phyloP scores from a whole-genome alignment of 1,140 invertebrate genomes.

The Heliconius congener region DNA sequence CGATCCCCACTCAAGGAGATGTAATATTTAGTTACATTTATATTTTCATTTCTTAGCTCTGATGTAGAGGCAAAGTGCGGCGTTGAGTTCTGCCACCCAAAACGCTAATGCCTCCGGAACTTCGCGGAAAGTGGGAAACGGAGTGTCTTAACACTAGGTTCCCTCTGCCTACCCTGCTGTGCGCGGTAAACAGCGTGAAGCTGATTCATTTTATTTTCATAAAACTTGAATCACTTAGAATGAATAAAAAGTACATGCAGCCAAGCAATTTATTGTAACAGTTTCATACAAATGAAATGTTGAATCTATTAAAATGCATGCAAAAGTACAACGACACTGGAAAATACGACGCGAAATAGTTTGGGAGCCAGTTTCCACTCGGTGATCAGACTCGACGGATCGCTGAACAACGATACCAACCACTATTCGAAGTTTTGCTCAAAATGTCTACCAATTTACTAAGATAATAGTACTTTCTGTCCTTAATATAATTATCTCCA shows the following conservation, averaged over 20 bases:
- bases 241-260: background rate
- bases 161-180: too few relatives aligned
- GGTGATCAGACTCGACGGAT: slow-evolving; percentile 21
- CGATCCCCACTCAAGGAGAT: too few relatives aligned
- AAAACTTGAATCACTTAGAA: background rate
- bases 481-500: background rate
- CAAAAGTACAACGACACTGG: slow-evolving; percentile 15
- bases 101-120: too few relatives aligned
- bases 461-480: too few relatives aligned
- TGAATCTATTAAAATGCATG: slow-evolving; percentile 21
- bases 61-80: too few relatives aligned
- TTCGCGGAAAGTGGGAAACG: too few relatives aligned
- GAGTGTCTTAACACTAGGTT: too few relatives aligned
- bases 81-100: too few relatives aligned
- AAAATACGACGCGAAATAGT: slow-evolving; percentile 21
- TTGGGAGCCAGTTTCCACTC: slow-evolving; percentile 23
- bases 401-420: slow-evolving; percentile 9
- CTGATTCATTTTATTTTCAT: too few relatives aligned
- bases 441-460: slow-evolving; percentile 4
- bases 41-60: too few relatives aligned
- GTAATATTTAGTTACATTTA: too few relatives aligned
- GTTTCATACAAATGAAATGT: slow-evolving; percentile 2
- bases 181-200: too few relatives aligned
- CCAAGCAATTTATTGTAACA: background rate
- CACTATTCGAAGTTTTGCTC: slow-evolving; percentile 15